Evolutionary conservation across 2,797 vertebrate genomes (phyloP).

Genomic region (Knipowitschia caucasica): DNA sequence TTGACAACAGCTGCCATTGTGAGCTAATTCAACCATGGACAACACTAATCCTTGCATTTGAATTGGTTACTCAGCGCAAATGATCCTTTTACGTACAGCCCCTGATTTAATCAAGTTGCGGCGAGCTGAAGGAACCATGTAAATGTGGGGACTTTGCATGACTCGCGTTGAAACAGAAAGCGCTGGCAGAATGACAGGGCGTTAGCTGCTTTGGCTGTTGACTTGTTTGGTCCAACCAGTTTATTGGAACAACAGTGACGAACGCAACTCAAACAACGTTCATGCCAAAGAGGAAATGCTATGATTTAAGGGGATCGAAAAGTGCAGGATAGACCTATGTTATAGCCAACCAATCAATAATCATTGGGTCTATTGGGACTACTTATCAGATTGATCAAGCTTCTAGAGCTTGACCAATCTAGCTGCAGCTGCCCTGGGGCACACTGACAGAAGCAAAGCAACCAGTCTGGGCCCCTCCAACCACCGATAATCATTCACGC

Average conservation of each 20-base stretch:
- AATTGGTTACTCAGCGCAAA: not conserved
- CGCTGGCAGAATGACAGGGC: constrained; percentile 19
- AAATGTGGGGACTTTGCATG: constrained; percentile 70
- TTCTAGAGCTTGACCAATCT: no score
- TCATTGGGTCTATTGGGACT: no score
- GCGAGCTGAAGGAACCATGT: constrained; percentile 29
- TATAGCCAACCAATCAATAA: no score
- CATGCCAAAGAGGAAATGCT: not conserved
- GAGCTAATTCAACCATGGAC: no score
- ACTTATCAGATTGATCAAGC: no score
- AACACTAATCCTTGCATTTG: not conserved
- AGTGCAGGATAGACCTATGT: not conserved
- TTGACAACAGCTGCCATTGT: no score
- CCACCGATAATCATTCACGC: no score
- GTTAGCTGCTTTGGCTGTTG: constrained; percentile 43
- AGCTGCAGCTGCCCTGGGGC: no score
- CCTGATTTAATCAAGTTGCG: not conserved
- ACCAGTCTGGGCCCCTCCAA: no score
- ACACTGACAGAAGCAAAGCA: no score
- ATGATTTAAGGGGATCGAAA: not conserved
- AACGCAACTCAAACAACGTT: not conserved
- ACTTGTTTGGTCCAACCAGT: constrained; percentile 23
- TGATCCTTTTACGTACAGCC: not conserved
- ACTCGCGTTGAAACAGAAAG: constrained; percentile 42
- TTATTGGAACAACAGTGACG: constrained; percentile 56